Evolutionary conservation across 2,797 vertebrate genomes (phyloP), one percentile per base, ranked within the genome.

Genomic region (Acestrorhynchus altus): DNA sequence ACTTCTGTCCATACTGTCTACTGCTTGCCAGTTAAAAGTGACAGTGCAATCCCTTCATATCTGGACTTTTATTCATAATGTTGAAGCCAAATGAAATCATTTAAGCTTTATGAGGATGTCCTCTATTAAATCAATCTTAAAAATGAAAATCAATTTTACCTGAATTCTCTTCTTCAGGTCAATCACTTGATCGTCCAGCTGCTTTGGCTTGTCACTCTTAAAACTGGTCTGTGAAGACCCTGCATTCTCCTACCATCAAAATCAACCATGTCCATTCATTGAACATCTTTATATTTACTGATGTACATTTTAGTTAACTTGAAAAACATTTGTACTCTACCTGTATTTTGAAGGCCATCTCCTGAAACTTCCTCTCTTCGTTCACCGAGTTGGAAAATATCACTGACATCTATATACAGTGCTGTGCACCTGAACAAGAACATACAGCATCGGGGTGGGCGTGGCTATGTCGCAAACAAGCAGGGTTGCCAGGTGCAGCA

Each of bases 341-440:
- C 75, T 88, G 90, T 77, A 86, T 91, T 28, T 84, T 70, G 46
- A 88, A 79, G 10, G 94, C 94, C 11, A 71, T 80, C 70, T 87
- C 89, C 71, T 96, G 80, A 76, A 96, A 95, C 80, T 93, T 95
- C 59, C 90, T 91, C 79, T 96, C 95, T 72, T 96, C 94, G 42
- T 89, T 93, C 65, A 96, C 88, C 66, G 90, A 94, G 44, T 80
- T 94, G 78, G 72, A 87, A 84, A 96, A 95, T 81, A 95, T 94
- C 93, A 95, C 91, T n/a, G 95, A 94, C 95, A 96, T 95, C n/a
- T n/a, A n/a, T n/a, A n/a, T n/a, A n/a, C n/a, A n/a, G n/a, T n/a
- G n/a, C n/a, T n/a, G n/a, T n/a, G n/a, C n/a, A n/a, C n/a, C n/a
- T n/a, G n/a, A n/a, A n/a, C n/a, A n/a, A n/a, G n/a, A n/a, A n/a